Percentiles rank a stretch among this genome's conserved stretches.
Evolutionary conservation across 2,797 vertebrate genomes (phyloP).

Genomic region (Pampus argenteus): DNA sequence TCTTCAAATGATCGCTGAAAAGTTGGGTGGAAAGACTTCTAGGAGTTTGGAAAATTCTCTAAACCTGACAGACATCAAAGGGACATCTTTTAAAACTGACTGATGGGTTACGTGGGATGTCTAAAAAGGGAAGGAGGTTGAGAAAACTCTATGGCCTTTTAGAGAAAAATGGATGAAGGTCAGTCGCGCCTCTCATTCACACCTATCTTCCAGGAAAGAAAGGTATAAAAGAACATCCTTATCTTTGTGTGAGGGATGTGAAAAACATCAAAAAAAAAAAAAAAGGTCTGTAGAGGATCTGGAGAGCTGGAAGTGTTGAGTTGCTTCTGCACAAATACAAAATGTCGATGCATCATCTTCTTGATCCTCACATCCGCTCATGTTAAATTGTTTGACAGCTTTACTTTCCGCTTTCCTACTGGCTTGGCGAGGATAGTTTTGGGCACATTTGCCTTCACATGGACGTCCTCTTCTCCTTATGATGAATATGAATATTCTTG

Average conservation of each 20-base stretch:
- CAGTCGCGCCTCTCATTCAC: not conserved
- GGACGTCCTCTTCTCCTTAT: conserved; percentile 32
- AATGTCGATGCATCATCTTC: conserved; percentile 43
- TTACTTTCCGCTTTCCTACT: conserved; percentile 27
- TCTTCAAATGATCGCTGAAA: conserved; percentile 6
- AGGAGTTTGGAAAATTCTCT: conserved; percentile 8
- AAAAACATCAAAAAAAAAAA: conserved; percentile 1
- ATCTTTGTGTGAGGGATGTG: conserved; percentile 27
- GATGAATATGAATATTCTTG: conserved; percentile 50
- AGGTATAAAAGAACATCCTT: conserved; percentile 6
- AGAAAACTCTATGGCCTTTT: not conserved
- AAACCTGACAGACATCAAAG: conserved; percentile 7
- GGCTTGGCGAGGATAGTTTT: conserved; percentile 28
- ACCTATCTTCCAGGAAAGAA: not conserved
- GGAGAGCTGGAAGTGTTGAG: conserved; percentile 8
- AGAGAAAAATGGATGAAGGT: not conserved
- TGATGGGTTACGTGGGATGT: not conserved
- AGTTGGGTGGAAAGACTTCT: conserved; percentile 1
- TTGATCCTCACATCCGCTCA: conserved; percentile 41
- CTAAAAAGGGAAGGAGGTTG: not conserved
- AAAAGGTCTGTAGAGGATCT: conserved; percentile 6
- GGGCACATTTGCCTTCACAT: conserved; percentile 40
- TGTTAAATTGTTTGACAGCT: conserved; percentile 45
- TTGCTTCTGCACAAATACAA: conserved; percentile 28
- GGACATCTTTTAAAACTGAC: conserved; percentile 23